These are phyloP conservation scores for Brenthis daphne DNA, from an alignment of 2,888 invertebrate genomes.

Conservation along the genomic window DNA sequence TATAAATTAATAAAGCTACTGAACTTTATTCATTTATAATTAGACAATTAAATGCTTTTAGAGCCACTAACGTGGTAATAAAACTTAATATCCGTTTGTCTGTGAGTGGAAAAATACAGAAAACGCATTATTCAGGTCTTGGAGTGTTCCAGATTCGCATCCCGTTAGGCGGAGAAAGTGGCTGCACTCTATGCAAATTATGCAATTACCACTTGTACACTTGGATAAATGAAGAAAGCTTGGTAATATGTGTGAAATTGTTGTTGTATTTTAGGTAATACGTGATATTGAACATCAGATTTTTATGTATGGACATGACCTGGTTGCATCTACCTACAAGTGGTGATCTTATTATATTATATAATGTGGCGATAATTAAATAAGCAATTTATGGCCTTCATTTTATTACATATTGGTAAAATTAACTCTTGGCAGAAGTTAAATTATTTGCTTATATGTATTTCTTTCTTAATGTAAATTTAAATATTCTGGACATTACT, in stretches of 20 bases:
- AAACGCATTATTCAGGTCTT: constrained; percentile 35
- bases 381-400: no score
- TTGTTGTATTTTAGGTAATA: constrained; percentile 1
- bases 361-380: no score
- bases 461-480: no score
- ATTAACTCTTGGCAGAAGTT: neutral
- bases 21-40: neutral
- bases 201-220: constrained; percentile 60
- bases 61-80: constrained; percentile 17
- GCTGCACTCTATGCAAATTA: constrained; percentile 78
- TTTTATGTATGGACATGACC: neutral
- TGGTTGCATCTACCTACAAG: no score
- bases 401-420: no score
- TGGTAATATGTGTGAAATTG: constrained; percentile 10
- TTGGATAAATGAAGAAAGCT: constrained; percentile 24
- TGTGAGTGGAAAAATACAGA: constrained; percentile 26
- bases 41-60: constrained; percentile 8
- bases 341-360: no score
- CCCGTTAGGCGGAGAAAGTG: constrained; percentile 78
- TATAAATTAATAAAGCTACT: constrained; percentile 11
- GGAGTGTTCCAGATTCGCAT: constrained; percentile 66
- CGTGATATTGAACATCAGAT: neutral
- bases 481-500: neutral
- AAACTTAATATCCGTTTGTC: constrained; percentile 20
- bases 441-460: neutral